Conservation (phyloP, 2,113 vertebrate species). For the Arizona elegans region DNA sequence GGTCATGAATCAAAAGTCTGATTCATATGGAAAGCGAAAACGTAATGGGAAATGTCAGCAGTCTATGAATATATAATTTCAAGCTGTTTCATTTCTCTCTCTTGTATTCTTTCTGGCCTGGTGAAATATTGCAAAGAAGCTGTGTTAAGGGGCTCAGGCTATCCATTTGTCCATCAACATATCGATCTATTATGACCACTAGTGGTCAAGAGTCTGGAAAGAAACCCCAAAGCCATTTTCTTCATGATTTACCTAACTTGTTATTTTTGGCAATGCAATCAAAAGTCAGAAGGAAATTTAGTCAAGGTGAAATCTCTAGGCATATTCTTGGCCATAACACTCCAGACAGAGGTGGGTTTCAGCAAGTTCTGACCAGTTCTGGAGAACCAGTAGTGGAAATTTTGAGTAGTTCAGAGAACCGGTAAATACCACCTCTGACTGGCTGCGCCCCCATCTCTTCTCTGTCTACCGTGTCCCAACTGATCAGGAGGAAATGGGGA, state of each 20-base stretch:
- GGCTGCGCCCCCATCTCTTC: too few species aligned
- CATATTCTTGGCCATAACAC: neutral
- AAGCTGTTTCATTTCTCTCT: neutral
- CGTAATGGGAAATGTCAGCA: neutral
- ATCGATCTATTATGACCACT: neutral
- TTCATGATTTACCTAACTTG: too few species aligned
- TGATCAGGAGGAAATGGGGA: too few species aligned
- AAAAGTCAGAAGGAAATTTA: too few species aligned
- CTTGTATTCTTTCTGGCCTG: neutral
- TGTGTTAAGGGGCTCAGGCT: neutral
- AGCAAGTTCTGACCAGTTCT: too few species aligned
- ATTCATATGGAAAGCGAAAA: neutral
- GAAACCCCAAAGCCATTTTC: neutral
- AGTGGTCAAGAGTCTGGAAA: neutral
- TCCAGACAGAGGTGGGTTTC: neutral
- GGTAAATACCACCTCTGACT: too few species aligned
- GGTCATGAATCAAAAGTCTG: neutral
- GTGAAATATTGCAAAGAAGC: neutral
- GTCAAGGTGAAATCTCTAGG: neutral
- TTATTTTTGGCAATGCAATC: too few species aligned
- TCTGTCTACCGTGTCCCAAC: too few species aligned
- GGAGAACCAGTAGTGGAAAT: too few species aligned
- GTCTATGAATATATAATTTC: neutral
- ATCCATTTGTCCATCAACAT: neutral
- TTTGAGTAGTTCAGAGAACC: too few species aligned